Base-by-base conservation (phyloP, 2,113 vertebrate species). In the Dermatemys mawii region DNA sequence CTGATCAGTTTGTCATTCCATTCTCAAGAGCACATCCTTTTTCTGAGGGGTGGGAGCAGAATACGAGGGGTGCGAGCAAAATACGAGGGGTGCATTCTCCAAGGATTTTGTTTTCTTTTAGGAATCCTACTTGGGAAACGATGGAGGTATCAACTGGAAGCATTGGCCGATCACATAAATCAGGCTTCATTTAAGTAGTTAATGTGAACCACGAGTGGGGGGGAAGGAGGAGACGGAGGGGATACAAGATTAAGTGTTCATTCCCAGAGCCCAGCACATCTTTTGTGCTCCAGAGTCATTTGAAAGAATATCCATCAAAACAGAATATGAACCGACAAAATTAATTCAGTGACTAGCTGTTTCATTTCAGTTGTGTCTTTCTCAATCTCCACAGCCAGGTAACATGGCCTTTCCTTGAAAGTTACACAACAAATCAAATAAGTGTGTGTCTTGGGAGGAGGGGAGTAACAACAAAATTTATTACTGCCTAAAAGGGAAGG, bases 401-500 rank as follows among this genome's bases (percentile, higher is more conserved):
- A 94, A 96, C 75, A 44, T 21, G 80, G 92, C 88, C 90, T 97
- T 97, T 97, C 92, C 96, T 95, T 97, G 96, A 97, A 97, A 96
- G 95, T 96, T 94, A 93, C 90, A 97, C 83, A 97, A 97, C 95
- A 95, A 97, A 96, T 95, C 90, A 97, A 96, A 27, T 91, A 86
- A 92, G 82, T 88, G 87, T 92, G 91, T 95, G 91, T 70, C 89
- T 87, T 81, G 91, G 83, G 79, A 86, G 78, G 50, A 19, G 16
- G 50, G 8, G 6, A 49, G 76, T 13, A 92, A n/a, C n/a, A n/a
- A n/a, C 92, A 97, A 96, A 96, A 97, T 97, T 95, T 95, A 97
- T 98, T 95, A 88, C 92, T 91, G 94, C 92, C 88, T 98, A 97
- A 98, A 97, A 97, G 94, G 91, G 89, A 97, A 97, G 93, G 93